Base-by-base conservation (phyloP, 2,888 invertebrate species). In the Euspilapteryx auroguttella region DNA sequence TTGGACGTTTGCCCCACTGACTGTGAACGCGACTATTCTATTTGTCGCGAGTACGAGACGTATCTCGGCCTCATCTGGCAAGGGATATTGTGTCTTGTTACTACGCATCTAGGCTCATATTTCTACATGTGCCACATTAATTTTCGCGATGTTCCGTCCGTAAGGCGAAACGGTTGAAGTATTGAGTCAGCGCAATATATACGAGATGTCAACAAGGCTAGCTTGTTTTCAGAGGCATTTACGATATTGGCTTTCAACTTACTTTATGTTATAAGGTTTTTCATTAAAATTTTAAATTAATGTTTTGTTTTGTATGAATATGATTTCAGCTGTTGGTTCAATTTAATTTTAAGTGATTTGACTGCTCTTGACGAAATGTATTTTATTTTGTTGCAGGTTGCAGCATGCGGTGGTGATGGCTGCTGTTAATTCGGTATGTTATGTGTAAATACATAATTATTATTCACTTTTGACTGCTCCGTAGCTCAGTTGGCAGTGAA, bases 371-470 rank as follows among this genome's bases (percentile, higher is more conserved):
- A n/a, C n/a, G n/a, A n/a, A 8, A 17, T 17, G 17, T 17, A 6
- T 8, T 6, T 8, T 8, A 17, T 22, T 28, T 24, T 5, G n/a
- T 23, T 30, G 28, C 40, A 68, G 66, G 59, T 75, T 75, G 34
- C 71, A 73, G 73, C 50, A 68, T 69, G 66, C 44, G 40, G 40
- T 51, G 55, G 68, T 64, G 47, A 82, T 82, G 82, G 80, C 81
- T 51, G 81, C 81, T 53, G 79, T 82, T 52, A 82, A 82, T 68
- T 79, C 81, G 80, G 82, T 82, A 64, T 81, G 81, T 42, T 39
- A 37, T 37, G 38, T 28, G n/a, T n/a, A n/a, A n/a, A n/a, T n/a
- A n/a, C n/a, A n/a, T n/a, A n/a, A n/a, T n/a, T n/a, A n/a, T n/a
- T n/a, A n/a, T n/a, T n/a, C n/a, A n/a, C n/a, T n/a, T n/a, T n/a